Base-by-base conservation (phyloP, 2,888 invertebrate genomes). In the Rotaria socialis region DNA sequence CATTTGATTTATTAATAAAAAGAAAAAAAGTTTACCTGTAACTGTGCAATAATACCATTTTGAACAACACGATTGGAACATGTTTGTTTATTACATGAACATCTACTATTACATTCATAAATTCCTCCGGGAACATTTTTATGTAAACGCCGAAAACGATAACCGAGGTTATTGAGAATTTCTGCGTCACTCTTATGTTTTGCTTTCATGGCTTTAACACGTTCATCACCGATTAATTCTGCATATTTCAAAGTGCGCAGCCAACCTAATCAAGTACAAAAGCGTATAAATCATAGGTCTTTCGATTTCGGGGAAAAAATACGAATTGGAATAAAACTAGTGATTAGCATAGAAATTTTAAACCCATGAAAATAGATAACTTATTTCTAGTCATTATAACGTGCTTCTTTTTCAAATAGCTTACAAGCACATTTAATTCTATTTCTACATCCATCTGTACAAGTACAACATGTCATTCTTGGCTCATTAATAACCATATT, bases 11-110 rank as follows among this genome's bases (percentile, higher is more conserved):
- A 52, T 22, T 55, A 55, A 55, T 55, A 4, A 1, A 55, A 22
- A 22, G 4, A 19, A 22, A 8, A 14, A 50, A 11, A 50, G 8
- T 8, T 80, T 80, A 80, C 80, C 22, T 99, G 96, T 24, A 93
- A 89, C 85, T 91, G 88, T 58, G 90, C 89, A 87, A 94, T 94
- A 1, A 99, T 92, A 0, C 96, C 96, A 91, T 96, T 94, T 89
- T 99, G 99, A 0, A 95, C 98, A 0, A 99, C 97, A 84, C 97
- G 93, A 90, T 99, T 99, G 22, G 95, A 91, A 90, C 99, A 99
- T 47, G 80, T 47, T 10, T 90, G 88, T 0, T 94, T 94, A 85
- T 94, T 94, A 91, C 98, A 98, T 91, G 94, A 94, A 88, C 91
- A 91, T 67, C 89, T 88, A 2, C 94, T 93, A 91, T 99, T 98